phyloP scores from a whole-genome alignment of 2,888 invertebrate genomes.

The Xylota segnis region DNA sequence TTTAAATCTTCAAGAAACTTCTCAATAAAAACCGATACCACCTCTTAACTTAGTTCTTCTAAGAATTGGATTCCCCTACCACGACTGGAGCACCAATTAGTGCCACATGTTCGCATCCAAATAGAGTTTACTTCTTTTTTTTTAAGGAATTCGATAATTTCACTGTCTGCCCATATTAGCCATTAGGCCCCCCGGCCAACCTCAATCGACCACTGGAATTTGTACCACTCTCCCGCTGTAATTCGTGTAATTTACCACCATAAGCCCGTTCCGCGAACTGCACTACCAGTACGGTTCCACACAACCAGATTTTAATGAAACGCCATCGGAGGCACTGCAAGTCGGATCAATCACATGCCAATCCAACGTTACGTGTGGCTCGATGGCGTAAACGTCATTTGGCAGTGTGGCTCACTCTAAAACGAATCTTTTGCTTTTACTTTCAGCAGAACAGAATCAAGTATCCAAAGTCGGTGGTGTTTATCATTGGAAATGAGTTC shows the following conservation, averaged over 20 bases:
- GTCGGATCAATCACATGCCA: slow-evolving; percentile 20
- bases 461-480: slow-evolving; percentile 95
- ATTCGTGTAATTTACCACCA: slow-evolving; percentile 46
- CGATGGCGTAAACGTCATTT: not conserved
- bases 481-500: slow-evolving; percentile 98
- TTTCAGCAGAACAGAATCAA: slow-evolving; percentile 82
- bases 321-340: slow-evolving; percentile 5
- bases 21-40: slow-evolving; percentile 25
- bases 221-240: slow-evolving; percentile 23
- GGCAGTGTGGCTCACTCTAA: not conserved
- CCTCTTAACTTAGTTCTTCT: not conserved
- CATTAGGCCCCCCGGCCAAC: not conserved
- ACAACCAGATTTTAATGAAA: slow-evolving; percentile 4
- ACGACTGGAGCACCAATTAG: slow-evolving; percentile 20
- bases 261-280: slow-evolving; percentile 11
- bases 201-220: slow-evolving; percentile 42
- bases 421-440: slow-evolving; percentile 36
- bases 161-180: slow-evolving; percentile 30
- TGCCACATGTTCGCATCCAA: not conserved
- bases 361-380: not conserved
- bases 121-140: not conserved
- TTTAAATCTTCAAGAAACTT: slow-evolving; percentile 16
- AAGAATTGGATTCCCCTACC: not conserved
- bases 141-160: not conserved
- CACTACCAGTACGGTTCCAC: not conserved